Evolutionary conservation across 2,797 vertebrate species (phyloP).

Genomic region (Enteromius afrohamiltoni): DNA sequence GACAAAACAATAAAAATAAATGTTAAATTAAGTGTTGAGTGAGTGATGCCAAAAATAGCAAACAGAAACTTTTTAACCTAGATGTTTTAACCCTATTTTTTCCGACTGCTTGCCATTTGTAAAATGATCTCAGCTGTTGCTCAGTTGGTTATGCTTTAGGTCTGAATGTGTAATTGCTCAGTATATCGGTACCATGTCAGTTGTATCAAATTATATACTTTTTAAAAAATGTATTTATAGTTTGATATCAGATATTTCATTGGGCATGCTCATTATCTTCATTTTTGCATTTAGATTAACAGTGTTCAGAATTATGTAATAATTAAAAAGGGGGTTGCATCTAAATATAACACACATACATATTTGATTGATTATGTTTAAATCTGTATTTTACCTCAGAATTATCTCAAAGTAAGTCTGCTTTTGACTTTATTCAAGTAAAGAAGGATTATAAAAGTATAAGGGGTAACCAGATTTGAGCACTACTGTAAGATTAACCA

Average conservation of each 20-base stretch:
- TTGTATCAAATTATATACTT: no score
- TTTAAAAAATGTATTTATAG: not conserved
- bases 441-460: not conserved
- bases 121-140: not conserved
- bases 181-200: not conserved
- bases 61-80: not conserved
- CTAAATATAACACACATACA: not conserved
- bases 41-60: slow-evolving; percentile 6
- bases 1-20: slow-evolving; percentile 29
- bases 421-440: not conserved
- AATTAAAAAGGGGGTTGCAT: not conserved
- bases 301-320: not conserved
- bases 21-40: slow-evolving; percentile 13
- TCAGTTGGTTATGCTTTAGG: no score
- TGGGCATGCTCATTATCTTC: not conserved
- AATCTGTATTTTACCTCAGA: not conserved
- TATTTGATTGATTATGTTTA: not conserved
- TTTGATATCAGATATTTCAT: not conserved
- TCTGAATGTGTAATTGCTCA: not conserved
- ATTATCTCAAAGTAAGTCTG: not conserved
- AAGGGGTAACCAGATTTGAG: not conserved
- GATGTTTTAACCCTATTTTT: slow-evolving; percentile 2
- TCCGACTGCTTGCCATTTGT: not conserved
- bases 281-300: not conserved
- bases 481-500: not conserved